Evolutionary conservation across 2,113 vertebrate genomes (phyloP).

Genomic region (Hydrochoerus hydrochaeris): DNA sequence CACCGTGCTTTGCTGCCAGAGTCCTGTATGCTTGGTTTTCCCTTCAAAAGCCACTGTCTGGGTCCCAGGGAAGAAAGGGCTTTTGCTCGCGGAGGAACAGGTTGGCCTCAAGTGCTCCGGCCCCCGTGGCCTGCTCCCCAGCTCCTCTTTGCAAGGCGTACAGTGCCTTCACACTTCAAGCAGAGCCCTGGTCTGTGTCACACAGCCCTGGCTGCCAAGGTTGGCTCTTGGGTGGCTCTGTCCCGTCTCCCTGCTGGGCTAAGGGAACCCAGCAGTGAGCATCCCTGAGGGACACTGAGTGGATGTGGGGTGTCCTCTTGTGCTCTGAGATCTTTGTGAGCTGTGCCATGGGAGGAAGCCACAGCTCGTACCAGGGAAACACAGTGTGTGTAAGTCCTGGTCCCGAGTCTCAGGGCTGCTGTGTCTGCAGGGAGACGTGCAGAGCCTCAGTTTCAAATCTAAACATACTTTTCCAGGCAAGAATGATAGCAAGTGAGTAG

Average conservation of each 20-base stretch:
- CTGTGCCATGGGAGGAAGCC: fast-evolving
- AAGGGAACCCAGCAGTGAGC: background rate
- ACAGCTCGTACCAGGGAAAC: fast-evolving
- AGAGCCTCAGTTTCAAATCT: fast-evolving
- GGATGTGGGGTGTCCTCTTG: fast-evolving
- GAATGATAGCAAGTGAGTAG: fast-evolving
- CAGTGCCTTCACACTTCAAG: fast-evolving
- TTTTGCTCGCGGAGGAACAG: too few species aligned
- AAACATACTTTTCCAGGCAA: fast-evolving
- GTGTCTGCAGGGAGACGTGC: fast-evolving
- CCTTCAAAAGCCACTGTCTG: background rate
- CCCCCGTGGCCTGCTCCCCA: background rate
- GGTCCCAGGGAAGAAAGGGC: background rate
- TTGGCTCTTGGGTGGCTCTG: background rate
- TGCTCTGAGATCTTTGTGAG: too few species aligned
- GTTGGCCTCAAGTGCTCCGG: fast-evolving
- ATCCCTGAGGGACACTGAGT: fast-evolving
- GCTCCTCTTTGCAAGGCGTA: fast-evolving
- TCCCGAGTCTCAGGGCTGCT: background rate
- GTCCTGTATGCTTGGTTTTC: background rate
- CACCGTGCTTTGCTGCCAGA: fast-evolving
- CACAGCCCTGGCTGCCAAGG: background rate
- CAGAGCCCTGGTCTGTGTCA: background rate
- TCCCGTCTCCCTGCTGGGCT: background rate
- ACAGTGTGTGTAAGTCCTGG: fast-evolving